Evolutionary conservation across 2,113 vertebrate genomes (phyloP).

Genomic region (Pygoscelis antarcticus): DNA sequence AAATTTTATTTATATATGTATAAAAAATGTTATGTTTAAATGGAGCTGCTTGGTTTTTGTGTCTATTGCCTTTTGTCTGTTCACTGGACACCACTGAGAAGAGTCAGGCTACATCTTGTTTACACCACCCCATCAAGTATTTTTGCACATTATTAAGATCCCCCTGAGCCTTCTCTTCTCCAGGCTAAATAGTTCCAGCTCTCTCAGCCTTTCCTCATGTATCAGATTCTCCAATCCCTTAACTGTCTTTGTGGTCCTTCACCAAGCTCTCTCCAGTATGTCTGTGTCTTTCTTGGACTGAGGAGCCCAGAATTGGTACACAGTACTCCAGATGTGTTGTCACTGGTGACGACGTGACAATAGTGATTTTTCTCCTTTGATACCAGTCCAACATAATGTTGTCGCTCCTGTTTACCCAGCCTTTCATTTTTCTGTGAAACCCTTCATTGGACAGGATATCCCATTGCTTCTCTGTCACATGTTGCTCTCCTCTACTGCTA

Average conservation of each 20-base stretch:
- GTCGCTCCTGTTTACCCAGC: not conserved
- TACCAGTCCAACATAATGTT: not conserved
- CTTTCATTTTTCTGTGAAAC: not conserved
- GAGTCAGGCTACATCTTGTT: not conserved
- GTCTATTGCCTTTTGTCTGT: not conserved
- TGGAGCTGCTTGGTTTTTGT: not conserved
- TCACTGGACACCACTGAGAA: not conserved
- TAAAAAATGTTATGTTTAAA: not conserved
- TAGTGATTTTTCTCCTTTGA: not conserved
- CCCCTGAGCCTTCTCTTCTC: not conserved
- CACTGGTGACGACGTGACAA: not conserved
- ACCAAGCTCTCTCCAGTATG: not conserved
- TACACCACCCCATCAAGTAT: not conserved
- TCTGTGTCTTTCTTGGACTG: not conserved
- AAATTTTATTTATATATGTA: not conserved
- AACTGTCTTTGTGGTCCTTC: not conserved
- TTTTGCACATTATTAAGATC: not conserved
- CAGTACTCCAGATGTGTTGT: not conserved
- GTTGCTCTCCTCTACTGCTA: not conserved
- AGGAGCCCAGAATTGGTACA: not conserved
- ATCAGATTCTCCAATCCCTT: not conserved
- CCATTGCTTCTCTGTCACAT: not conserved
- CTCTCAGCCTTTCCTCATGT: not conserved
- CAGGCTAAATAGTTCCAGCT: not conserved
- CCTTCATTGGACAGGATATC: not conserved